phyloP scores from a whole-genome alignment of 2,888 invertebrate species.

The Pristionchus entomophagus region DNA sequence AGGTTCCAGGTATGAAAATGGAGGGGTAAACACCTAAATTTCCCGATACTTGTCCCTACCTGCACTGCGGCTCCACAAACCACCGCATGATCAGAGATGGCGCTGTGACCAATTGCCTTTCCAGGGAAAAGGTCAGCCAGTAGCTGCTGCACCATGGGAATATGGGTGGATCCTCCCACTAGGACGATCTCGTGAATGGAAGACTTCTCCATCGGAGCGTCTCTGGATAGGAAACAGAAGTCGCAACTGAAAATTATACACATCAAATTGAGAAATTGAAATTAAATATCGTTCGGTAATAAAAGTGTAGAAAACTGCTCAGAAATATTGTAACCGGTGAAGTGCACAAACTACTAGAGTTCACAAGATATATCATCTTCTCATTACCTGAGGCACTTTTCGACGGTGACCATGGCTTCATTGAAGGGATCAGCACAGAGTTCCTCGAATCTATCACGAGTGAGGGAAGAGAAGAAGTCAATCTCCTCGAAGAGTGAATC shows the following conservation, averaged over 20 bases:
- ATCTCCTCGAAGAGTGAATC: not conserved
- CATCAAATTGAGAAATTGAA: no score
- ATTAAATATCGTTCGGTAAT: no score
- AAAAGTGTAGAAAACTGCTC: no score
- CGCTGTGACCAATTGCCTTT: not conserved
- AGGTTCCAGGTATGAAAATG: not conserved
- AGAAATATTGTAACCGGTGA: no score
- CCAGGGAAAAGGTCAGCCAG: not conserved
- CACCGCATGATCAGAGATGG: not conserved
- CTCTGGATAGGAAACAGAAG: no score
- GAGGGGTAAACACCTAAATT: no score
- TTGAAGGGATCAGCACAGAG: not conserved
- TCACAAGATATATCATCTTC: no score
- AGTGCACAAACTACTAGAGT: no score
- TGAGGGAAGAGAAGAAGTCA: not conserved
- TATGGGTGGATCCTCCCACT: not conserved
- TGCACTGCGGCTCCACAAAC: not conserved
- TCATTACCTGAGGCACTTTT: not conserved
- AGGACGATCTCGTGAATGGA: not conserved
- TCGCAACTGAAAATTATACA: no score
- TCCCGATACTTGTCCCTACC: not conserved
- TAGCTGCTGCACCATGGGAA: not conserved
- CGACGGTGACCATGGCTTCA: not conserved
- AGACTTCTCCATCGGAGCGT: not conserved
- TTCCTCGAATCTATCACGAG: not conserved